Conservation (phyloP, 2,888 invertebrate genomes). For the Caenorhabditis sp. region DNA sequence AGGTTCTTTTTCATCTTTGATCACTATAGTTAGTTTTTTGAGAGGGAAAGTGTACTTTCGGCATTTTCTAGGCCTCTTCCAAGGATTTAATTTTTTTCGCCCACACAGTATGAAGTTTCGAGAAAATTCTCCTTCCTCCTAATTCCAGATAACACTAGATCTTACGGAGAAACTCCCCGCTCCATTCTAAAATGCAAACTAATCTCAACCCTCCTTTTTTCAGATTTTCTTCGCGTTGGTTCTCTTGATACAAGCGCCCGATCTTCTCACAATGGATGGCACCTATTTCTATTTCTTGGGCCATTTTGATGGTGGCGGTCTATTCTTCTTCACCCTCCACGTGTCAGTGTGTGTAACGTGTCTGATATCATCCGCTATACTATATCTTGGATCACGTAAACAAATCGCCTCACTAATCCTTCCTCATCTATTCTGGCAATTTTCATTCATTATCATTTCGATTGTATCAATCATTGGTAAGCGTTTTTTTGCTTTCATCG, state of each 20-base stretch:
- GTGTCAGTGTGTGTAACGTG: constrained; percentile 47
- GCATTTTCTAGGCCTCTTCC: too few species aligned
- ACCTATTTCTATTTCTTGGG: constrained; percentile 56
- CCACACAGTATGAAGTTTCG: too few species aligned
- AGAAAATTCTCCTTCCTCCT: too few species aligned
- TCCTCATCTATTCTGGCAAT: constrained; percentile 52
- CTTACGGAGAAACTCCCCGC: too few species aligned
- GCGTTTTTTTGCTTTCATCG: neutral
- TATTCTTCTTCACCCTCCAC: constrained; percentile 44
- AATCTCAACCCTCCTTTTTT: too few species aligned
- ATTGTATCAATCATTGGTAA: constrained; percentile 35
- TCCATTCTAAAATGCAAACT: neutral
- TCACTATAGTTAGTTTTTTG: too few species aligned
- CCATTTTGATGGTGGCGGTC: constrained; percentile 45
- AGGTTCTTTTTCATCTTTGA: too few species aligned
- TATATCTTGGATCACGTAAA: constrained; percentile 41
- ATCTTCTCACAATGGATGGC: constrained; percentile 49
- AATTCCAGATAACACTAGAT: too few species aligned
- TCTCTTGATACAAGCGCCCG: constrained; percentile 48
- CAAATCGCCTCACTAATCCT: constrained; percentile 31
- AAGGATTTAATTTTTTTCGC: too few species aligned
- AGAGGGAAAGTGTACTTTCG: too few species aligned
- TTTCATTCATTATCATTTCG: constrained; percentile 40
- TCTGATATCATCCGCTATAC: constrained; percentile 35
- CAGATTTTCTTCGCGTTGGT: constrained; percentile 52